Evolutionary conservation across 2,888 invertebrate species (phyloP).

Genomic region (Megamerina dolium): DNA sequence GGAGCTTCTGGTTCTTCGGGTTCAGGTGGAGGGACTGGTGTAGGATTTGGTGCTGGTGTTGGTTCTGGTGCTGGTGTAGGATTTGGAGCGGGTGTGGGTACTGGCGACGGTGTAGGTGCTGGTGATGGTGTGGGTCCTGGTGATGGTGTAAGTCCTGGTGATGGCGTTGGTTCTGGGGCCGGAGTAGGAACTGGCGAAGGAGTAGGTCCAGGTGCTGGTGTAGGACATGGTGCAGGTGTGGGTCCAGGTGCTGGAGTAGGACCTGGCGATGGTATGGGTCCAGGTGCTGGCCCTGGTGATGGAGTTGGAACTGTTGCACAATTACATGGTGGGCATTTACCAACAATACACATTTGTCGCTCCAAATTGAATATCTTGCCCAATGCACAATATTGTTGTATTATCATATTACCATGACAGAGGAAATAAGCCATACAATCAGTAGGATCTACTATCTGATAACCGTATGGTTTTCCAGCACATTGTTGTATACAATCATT

Average conservation of each 20-base stretch:
- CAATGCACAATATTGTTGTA: conserved; percentile 18
- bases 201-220: neutral
- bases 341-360: conserved; percentile 12
- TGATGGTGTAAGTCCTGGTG: neutral
- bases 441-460: conserved; percentile 15
- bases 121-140: neutral
- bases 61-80: neutral
- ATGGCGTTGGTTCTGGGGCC: neutral
- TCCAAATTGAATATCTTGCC: conserved; percentile 14
- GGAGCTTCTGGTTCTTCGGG: too few species aligned
- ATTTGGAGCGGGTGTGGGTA: conserved; percentile 1
- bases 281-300: neutral
- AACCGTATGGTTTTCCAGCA: too few species aligned
- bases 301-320: conserved; percentile 6
- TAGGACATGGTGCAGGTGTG: neutral
- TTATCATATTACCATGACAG: conserved; percentile 12
- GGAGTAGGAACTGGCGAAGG: neutral
- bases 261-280: neutral
- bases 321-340: conserved; percentile 23
- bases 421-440: conserved; percentile 24
- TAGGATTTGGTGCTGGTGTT: neutral
- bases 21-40: neutral
- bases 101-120: neutral
- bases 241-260: neutral
- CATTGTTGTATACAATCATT: too few species aligned